A percentile compares a stretch with the other conserved stretches of the same genome.
Evolutionary conservation across 2,888 invertebrate species (phyloP).

Genomic region (Hymenopus coronatus): DNA sequence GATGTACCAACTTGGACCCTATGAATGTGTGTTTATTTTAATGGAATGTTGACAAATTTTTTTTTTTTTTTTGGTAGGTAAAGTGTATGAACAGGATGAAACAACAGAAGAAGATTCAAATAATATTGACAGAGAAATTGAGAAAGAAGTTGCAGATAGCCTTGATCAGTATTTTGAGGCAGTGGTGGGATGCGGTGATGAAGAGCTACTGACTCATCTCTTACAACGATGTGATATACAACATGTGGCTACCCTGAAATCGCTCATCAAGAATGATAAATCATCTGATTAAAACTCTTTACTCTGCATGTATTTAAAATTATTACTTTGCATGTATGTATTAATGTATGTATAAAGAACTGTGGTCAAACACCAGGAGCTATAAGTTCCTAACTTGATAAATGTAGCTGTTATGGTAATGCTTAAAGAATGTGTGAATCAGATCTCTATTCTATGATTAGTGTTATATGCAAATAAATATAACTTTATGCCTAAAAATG

Average conservation of each 20-base stretch:
- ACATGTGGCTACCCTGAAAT: background rate
- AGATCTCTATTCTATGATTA: background rate
- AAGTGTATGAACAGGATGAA: background rate
- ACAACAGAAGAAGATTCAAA: background rate
- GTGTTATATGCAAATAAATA: background rate
- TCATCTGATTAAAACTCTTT: background rate
- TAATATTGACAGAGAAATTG: background rate
- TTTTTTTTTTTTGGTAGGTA: background rate
- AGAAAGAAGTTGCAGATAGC: background rate
- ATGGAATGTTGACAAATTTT: background rate
- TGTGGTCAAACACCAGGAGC: background rate
- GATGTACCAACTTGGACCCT: too few species aligned
- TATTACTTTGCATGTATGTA: too few species aligned
- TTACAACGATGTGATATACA: background rate
- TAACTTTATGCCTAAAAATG: too few species aligned
- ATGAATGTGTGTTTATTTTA: background rate
- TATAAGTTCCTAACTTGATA: background rate
- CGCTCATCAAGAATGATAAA: background rate
- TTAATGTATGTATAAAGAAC: too few species aligned
- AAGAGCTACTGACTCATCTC: background rate
- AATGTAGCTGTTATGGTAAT: background rate
- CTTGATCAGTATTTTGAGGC: conserved; percentile 1
- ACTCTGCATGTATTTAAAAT: too few species aligned
- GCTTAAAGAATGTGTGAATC: background rate
- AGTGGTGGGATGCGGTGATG: background rate